Evolutionary conservation across 1,140 invertebrate species (phyloP), one percentile per base, ranked within the genome.

Genomic region (Drosophila obscura): DNA sequence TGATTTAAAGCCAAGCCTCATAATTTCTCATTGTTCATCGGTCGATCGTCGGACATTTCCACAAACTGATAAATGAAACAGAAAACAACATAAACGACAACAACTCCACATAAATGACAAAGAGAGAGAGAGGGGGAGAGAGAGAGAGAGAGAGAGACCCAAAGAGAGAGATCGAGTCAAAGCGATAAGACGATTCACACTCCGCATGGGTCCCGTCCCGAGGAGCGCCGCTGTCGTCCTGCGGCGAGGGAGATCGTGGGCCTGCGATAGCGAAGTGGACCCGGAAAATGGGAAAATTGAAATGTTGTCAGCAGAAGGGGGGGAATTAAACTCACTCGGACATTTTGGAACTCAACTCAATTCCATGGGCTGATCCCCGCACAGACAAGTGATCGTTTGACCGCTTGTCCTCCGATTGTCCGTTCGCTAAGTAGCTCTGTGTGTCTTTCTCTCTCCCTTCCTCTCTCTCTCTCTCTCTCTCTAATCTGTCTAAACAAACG

Each of bases 1-100:
- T 87, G 83, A 88, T 87, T 87, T 87, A 88, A 87, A 87, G 56
- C 35, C 76, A 87, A 87, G 83, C 67, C 79, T 87, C 83, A 87
- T 87, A 87, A 87, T 88, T 83, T 83, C 68, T 76, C 84, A 87
- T 87, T 87, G 83, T 87, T 83, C 82, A 49, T 50, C 73, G 51
- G 64, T 13, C 35, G 35, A 39, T 26, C 28, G 22, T 64, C 13
- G 46, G 69, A 68, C 74, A 74, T 78, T 82, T 82, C 69, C 76
- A 85, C 73, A 79, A 75, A 85, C 81, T 85, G 81, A 85, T 85
- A 85, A 85, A 85, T 81, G 77, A 65, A 85, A 82, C 61, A 63
- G 53, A 80, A 79, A 88, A 83, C 83, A 88, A 83, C 83, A 69
- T 75, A 88, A 79, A 73, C 67, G 73, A 64, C 81, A 80, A 77